Evolutionary conservation across 2,113 vertebrate species (phyloP).

Genomic region (Pelecanus crispus): DNA sequence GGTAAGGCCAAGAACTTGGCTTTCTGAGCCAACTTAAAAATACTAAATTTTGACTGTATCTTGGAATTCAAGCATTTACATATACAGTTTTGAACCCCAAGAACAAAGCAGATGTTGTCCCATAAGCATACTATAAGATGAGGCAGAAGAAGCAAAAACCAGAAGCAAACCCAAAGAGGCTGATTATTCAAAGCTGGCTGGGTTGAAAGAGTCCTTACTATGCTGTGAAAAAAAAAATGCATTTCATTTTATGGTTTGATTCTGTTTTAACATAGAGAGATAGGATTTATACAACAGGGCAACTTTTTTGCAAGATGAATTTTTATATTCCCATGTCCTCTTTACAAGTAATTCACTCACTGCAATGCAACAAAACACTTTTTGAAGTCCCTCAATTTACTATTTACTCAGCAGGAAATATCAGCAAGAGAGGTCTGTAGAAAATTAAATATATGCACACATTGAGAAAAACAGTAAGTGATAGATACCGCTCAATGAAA

Average conservation of each 20-base stretch:
- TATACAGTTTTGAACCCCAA: not conserved
- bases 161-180: not conserved
- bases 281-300: not conserved
- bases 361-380: not conserved
- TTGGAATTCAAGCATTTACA: not conserved
- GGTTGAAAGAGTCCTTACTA: not conserved
- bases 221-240: not conserved
- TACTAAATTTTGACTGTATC: not conserved
- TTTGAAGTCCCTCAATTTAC: conserved; percentile 4
- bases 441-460: conserved; percentile 44
- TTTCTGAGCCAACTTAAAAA: not conserved
- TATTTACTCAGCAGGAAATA: conserved; percentile 34
- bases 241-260: not conserved
- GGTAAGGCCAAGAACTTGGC: not conserved
- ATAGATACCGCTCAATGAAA: conserved; percentile 28
- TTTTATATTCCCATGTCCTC: not conserved
- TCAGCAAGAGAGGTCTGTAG: not conserved
- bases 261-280: not conserved
- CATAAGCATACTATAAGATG: not conserved
- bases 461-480: conserved; percentile 26
- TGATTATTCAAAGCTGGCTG: not conserved
- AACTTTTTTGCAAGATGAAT: not conserved
- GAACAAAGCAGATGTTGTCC: not conserved
- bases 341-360: conserved; percentile 29
- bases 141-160: not conserved